Percentiles rank a stretch among this genome's conserved stretches.
Evolutionary conservation across 2,797 vertebrate genomes (phyloP).

Genomic region (Hephaestus fuliginosus): DNA sequence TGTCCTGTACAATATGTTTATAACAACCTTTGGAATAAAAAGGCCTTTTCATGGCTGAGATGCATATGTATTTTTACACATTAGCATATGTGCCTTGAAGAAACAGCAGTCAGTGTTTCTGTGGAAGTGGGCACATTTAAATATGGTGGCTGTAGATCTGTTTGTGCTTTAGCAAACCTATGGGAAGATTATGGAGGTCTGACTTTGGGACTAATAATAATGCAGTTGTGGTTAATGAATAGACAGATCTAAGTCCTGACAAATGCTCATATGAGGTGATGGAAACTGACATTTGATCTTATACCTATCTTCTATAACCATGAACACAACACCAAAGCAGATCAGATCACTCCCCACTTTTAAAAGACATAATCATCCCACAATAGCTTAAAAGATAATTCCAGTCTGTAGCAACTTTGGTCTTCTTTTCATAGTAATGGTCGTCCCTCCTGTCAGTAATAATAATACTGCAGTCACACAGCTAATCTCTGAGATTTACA

Average conservation of each 20-base stretch:
- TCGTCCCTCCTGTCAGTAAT: background rate
- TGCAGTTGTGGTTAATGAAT: slow-evolving; percentile 37
- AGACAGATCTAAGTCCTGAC: slow-evolving; percentile 36
- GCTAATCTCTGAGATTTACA: slow-evolving; percentile 19
- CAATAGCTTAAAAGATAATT: slow-evolving; percentile 22
- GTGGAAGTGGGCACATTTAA: slow-evolving; percentile 72
- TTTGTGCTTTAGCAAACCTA: slow-evolving; percentile 58
- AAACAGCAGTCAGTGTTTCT: slow-evolving; percentile 78
- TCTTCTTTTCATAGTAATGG: slow-evolving; percentile 22
- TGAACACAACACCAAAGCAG: slow-evolving; percentile 52
- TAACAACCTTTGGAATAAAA: slow-evolving; percentile 81
- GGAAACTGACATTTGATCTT: slow-evolving; percentile 15
- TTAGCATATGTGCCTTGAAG: slow-evolving; percentile 85
- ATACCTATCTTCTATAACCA: slow-evolving; percentile 25
- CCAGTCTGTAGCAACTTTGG: slow-evolving; percentile 5
- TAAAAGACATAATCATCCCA: slow-evolving; percentile 8
- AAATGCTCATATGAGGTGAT: slow-evolving; percentile 26
- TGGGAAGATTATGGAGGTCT: slow-evolving; percentile 21
- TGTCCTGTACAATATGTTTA: slow-evolving; percentile 79
- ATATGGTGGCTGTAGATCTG: slow-evolving; percentile 53
- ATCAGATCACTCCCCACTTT: slow-evolving; percentile 24
- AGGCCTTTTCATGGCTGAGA: slow-evolving; percentile 80
- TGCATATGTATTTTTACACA: slow-evolving; percentile 85
- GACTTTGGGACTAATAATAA: slow-evolving; percentile 20
- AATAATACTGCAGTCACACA: slow-evolving; percentile 2